These are phyloP conservation scores for Semicossyphus pulcher DNA, from an alignment of 2,113 vertebrate genomes.

Conservation along the genomic window DNA sequence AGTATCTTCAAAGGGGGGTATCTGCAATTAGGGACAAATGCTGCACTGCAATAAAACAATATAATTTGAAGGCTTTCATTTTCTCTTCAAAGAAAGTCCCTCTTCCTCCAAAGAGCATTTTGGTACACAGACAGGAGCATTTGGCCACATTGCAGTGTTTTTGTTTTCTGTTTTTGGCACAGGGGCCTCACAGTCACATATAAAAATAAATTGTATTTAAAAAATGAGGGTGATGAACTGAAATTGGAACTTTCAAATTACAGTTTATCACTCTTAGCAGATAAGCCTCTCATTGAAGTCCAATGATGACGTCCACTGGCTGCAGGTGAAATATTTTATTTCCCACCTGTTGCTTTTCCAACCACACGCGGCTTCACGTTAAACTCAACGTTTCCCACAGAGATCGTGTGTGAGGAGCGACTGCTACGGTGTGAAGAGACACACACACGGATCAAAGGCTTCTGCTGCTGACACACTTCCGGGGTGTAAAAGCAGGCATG, in stretches of 20 bases:
- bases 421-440: neutral
- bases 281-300: neutral
- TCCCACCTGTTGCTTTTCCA: constrained; percentile 38
- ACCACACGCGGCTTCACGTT: too few relatives aligned
- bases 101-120: neutral
- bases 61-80: constrained; percentile 36
- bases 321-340: neutral
- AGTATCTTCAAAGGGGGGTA: constrained; percentile 8
- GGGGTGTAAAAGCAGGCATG: constrained; percentile 20
- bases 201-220: neutral
- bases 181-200: neutral
- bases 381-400: neutral
- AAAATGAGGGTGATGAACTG: neutral
- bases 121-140: neutral
- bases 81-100: constrained; percentile 37
- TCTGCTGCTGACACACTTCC: neutral
- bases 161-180: neutral
- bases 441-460: neutral
- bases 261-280: too few relatives aligned
- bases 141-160: neutral
- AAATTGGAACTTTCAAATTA: too few relatives aligned
- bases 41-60: constrained; percentile 65
- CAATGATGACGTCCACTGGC: neutral
- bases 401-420: neutral
- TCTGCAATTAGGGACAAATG: constrained; percentile 47